Evolutionary conservation across 1,140 invertebrate genomes (phyloP), one percentile per base, ranked within the genome.

Genomic region (Patella vulgata): DNA sequence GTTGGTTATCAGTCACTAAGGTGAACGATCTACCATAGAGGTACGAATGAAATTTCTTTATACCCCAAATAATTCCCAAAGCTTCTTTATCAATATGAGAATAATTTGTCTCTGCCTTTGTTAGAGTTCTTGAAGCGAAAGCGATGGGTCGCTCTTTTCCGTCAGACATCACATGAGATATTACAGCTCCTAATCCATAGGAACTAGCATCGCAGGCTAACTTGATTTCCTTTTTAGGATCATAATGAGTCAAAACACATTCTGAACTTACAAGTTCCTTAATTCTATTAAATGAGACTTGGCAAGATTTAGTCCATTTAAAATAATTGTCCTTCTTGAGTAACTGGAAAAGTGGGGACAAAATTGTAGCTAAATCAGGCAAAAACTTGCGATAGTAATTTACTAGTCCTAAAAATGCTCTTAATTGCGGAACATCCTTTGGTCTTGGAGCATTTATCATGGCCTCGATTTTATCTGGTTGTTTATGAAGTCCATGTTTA

Each of bases 51-150:
- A 25, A 85, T 57, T 73, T 82, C 46, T 75, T 63, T 2, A 85
- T 66, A 1, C 70, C 84, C 68, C 72, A 87, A 5, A 86, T 76
- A 23, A 88, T 80, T 3, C 81, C 83, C 14, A 87, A 60, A 0
- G 82, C 84, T 65, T 89, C 85, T 58, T 82, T 85, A 46, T 87
- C 82, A 12, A 87, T 83, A 62, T 87, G 84, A 0, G 76, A 64
- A 59, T 87, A 88, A 36, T 82, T 78, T 36, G n/a, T 58, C 55
- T 87, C 82, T 2, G 77, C 68, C 31, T 71, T 43, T n/a, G 70
- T 74, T 31, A 88, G 68, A 1, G 78, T 77, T 48, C 81, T 66
- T 11, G 86, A 87, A 12, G 78, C 85, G 72, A 72, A 85, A 3
- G 71, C 73, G 42, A 85, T 78, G 11, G 80, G 79, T 40, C 59